Base-by-base conservation (phyloP, 2,888 invertebrate genomes). In the Nymphalis polychloros region DNA sequence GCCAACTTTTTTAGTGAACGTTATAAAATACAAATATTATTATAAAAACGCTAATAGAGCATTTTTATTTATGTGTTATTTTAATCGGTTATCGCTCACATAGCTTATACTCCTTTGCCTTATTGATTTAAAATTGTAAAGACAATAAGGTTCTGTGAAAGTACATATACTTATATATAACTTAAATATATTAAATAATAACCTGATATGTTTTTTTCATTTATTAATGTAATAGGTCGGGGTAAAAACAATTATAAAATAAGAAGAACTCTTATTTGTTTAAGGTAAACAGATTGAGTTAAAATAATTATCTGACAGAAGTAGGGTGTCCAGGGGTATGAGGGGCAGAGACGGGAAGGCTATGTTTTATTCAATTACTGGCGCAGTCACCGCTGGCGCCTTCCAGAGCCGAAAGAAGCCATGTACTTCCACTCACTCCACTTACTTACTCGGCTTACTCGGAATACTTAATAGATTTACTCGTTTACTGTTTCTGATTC, bases 341-440 rank as follows among this genome's bases (percentile, higher is more conserved):
- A n/a, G 50, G 55, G 27, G 63, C 8, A 7, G n/a, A 49, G 57
- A 31, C 49, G 52, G 23, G 61, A 23, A 63, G 63, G n/a, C 52
- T 19, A 31, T 60, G 63, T 64, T 61, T 69, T 71, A 71, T 71
- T 71, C 46, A 71, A 71, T 71, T 71, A 71, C 41, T 4, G 41
- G 48, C 27, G 27, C 46, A 49, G 49, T 19, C 57, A 63, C 31
- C 55, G n/a, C 49, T 31, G 68, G 68, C 68, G 68, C 68, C 70
- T 64, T 48, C 41, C 46, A 53, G 61, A 62, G 48, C 27, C 55
- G 41, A 53, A 69, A 41, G 71, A 71, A 71, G 65, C 68, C 71
- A 35, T 68, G 64, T n/a, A 53, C n/a, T 59, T 47, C 50, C 10
- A 50, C 13, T 60, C 53, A 55, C 61, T 48, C 59, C 31, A 61